Percentiles rank a stretch among this genome's conserved stretches.
Conservation (phyloP, 2,113 vertebrate genomes). For the Neomonachus schauinslandi region DNA sequence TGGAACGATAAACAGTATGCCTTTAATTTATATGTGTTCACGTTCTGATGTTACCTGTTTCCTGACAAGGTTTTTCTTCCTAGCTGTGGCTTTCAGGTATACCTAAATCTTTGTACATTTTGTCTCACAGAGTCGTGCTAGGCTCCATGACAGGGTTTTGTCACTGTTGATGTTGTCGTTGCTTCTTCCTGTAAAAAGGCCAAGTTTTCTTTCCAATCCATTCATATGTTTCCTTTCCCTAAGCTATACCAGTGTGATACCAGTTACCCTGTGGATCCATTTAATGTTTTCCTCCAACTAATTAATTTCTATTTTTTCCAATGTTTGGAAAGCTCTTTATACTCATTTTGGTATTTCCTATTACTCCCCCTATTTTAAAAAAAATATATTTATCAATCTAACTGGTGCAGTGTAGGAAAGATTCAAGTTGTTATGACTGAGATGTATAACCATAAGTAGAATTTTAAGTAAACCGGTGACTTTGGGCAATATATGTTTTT, state of each 20-base stretch:
- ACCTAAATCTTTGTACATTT: constrained; percentile 19
- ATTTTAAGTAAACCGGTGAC: constrained; percentile 66
- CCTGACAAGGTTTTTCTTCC: constrained; percentile 37
- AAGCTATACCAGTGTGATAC: constrained; percentile 29
- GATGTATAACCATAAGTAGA: constrained; percentile 61
- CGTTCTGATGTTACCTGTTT: not conserved
- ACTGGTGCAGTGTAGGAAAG: constrained; percentile 26
- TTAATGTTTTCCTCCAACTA: not conserved
- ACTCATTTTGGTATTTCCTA: constrained; percentile 64
- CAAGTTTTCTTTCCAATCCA: constrained; percentile 46
- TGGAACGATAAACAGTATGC: constrained; percentile 19
- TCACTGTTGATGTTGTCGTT: constrained; percentile 1
- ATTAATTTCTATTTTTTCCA: constrained; percentile 71
- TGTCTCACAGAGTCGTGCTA: constrained; percentile 45
- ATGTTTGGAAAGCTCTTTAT: constrained; percentile 69
- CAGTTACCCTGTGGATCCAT: constrained; percentile 15
- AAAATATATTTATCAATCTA: constrained; percentile 58
- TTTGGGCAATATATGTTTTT: constrained; percentile 54
- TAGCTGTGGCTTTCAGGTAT: constrained; percentile 8
- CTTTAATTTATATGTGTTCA: constrained; percentile 39
- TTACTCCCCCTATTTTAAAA: constrained; percentile 32
- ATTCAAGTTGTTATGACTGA: constrained; percentile 38
- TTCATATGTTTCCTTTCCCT: constrained; percentile 4
- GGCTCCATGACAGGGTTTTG: constrained; percentile 42
- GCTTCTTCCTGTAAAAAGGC: not conserved